phyloP scores from a whole-genome alignment of 30 jellyfish, hydroid and myxozoan species.

The Chrysaora quinquecirrha region DNA sequence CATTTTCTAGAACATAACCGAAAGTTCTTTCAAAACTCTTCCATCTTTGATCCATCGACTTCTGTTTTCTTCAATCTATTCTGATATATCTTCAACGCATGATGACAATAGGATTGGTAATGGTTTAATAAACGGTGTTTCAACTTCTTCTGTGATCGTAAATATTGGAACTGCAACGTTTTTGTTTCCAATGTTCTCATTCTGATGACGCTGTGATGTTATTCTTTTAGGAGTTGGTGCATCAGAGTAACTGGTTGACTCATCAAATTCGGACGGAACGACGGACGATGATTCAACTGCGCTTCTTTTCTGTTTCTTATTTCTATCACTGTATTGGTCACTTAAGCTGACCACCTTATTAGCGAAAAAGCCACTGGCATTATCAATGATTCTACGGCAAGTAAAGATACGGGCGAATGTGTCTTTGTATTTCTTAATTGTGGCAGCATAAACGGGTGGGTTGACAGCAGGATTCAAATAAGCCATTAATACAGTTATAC shows the following conservation, averaged over 20 bases:
- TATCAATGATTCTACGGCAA: neutral
- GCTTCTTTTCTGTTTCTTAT: neutral
- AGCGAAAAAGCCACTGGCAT: neutral
- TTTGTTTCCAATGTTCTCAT: neutral
- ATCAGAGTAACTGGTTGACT: too few relatives aligned
- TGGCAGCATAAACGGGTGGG: slow-evolving; percentile 58
- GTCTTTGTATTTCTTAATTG: slow-evolving; percentile 21
- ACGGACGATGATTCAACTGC: neutral
- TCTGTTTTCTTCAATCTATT: too few relatives aligned
- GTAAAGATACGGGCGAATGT: slow-evolving; percentile 13
- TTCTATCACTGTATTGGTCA: neutral
- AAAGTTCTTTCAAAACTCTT: too few relatives aligned
- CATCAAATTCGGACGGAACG: neutral
- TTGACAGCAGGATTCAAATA: slow-evolving; percentile 52
- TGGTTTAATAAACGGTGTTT: neutral
- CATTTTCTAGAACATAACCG: too few relatives aligned
- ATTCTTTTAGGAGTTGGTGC: too few relatives aligned
- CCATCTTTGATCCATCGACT: too few relatives aligned
- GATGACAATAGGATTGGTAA: neutral
- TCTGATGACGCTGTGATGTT: neutral
- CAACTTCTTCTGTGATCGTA: slow-evolving; percentile 4
- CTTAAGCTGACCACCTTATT: neutral
- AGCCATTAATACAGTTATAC: slow-evolving; percentile 25
- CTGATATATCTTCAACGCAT: neutral
- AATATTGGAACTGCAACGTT: neutral